Percentiles rank a stretch among this genome's conserved stretches.
These are phyloP conservation scores for Ophion obscuratus DNA, from an alignment of 2,888 invertebrate genomes.

Conservation along the genomic window DNA sequence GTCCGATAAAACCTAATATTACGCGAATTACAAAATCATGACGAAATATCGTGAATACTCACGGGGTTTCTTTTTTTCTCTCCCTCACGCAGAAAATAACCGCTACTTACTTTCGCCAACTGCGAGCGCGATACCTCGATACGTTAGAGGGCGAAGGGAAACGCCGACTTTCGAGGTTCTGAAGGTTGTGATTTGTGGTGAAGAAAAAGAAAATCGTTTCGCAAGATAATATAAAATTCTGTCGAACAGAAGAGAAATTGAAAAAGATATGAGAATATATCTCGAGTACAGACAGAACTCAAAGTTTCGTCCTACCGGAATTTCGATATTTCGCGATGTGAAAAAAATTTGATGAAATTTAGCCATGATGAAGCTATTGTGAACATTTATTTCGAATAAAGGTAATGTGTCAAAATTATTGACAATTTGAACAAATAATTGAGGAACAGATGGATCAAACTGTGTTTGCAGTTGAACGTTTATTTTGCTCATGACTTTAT, in stretches of 20 bases:
- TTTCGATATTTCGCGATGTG: neutral
- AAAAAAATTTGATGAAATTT: slow-evolving; percentile 35
- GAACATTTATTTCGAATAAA: slow-evolving; percentile 1
- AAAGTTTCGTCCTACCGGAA: neutral
- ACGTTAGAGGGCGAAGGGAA: neutral
- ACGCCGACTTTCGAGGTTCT: neutral
- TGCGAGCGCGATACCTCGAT: neutral
- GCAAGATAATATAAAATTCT: neutral
- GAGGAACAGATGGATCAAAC: neutral
- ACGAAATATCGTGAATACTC: neutral
- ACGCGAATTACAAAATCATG: neutral
- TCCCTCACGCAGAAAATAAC: neutral
- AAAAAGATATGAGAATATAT: neutral
- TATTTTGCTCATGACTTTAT: neutral
- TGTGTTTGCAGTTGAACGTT: neutral
- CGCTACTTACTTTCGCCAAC: neutral
- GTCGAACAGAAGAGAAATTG: neutral
- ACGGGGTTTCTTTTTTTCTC: neutral
- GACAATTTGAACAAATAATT: neutral
- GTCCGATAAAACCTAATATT: neutral
- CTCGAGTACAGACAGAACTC: neutral
- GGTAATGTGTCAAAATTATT: neutral
- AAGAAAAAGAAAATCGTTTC: neutral
- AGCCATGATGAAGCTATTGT: neutral
- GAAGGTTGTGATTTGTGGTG: neutral